Base-by-base conservation (phyloP, 2,888 invertebrate genomes). In the Zele albiditarsus region DNA sequence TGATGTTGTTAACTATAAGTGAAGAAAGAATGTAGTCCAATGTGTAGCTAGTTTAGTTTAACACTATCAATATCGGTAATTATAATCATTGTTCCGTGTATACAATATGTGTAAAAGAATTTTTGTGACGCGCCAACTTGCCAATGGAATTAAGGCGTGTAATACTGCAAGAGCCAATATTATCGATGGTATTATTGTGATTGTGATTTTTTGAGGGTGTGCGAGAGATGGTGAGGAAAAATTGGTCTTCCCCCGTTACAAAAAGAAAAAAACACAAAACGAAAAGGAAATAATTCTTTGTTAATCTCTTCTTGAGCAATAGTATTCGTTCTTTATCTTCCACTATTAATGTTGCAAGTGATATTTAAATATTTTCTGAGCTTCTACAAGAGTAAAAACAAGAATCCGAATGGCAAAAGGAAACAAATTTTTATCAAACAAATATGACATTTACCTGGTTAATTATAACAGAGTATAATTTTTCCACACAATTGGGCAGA, bases 1-100 rank as follows among this genome's bases (percentile, higher is more conserved):
- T 89, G 85, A 87, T 89, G 88, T 89, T 89, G 86, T 88, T 88
- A 86, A 87, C 81, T 79, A 80, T 88, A 84, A 84, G 70, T 12
- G 25, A 67, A 70, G 74, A 38, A n/a, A 28, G 28, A 65, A 70
- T 79, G 63, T 80, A 79, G 76, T 20, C 46, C 53, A 63, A 66
- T 57, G 71, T 75, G 72, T 77, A 76, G 73, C 63, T 68, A 73
- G 42, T 57, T 25, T 57, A 58, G 46, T 28, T 23, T 38, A 66
- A 62, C 14, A 33, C 12, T 27, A 46, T 58, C n/a, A 67, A 67
- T 73, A 62, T 42, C 69, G 62, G 57, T 63, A 53, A 69, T 70
- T 60, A 23, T 70, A 70, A 31, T 66, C 63, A 67, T 70, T 71
- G 60, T 71, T 49, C 49, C 20, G 57, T 16, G 66, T 60, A 57